Percentiles rank a stretch among this genome's conserved stretches.
Evolutionary conservation across 2,113 vertebrate species (phyloP).

Genomic region (Sakesphorus luctuosus): DNA sequence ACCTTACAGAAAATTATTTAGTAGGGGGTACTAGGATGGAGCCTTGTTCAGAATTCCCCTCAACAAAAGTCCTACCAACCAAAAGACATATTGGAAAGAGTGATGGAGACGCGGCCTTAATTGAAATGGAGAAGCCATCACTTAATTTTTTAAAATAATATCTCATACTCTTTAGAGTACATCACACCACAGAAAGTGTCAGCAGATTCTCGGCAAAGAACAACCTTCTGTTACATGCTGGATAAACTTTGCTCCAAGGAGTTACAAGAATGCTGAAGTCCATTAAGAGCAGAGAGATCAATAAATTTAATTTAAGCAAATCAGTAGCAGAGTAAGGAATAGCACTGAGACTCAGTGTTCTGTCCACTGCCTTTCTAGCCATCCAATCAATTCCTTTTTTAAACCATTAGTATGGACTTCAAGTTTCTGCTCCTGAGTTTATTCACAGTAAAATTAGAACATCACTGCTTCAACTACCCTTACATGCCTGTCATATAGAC

Average conservation of each 20-base stretch:
- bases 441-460: not conserved
- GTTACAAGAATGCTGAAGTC: not conserved
- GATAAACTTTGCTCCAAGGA: constrained; percentile 8
- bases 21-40: not conserved
- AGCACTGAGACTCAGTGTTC: not conserved
- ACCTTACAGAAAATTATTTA: not conserved
- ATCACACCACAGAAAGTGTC: not conserved
- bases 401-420: too few relatives aligned
- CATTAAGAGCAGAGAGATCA: not conserved
- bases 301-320: constrained; percentile 21
- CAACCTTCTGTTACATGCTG: not conserved
- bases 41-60: not conserved
- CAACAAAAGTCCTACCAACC: not conserved
- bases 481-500: not conserved
- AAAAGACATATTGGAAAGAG: constrained; percentile 12
- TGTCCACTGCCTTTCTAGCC: not conserved
- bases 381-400: not conserved
- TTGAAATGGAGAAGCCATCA: not conserved
- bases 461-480: not conserved
- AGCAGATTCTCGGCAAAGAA: constrained; percentile 12
- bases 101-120: not conserved
- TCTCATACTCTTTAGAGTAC: not conserved
- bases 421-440: not conserved
- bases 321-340: not conserved
- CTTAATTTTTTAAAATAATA: not conserved